Evolutionary conservation across 2,888 invertebrate species (phyloP).

Genomic region (Petrophora chlorosata): DNA sequence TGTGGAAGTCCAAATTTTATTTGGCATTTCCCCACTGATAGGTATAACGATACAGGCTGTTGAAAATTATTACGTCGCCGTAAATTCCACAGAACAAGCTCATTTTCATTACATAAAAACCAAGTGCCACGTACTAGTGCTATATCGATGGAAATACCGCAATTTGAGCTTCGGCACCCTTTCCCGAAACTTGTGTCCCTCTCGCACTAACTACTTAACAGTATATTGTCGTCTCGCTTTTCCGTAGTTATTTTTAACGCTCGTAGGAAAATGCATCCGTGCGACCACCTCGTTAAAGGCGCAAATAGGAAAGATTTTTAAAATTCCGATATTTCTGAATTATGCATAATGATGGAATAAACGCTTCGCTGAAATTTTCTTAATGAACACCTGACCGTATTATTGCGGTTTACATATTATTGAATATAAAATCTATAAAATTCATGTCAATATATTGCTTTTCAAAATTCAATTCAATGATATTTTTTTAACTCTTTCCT

Average conservation of each 20-base stretch:
- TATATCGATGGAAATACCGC: conserved; percentile 42
- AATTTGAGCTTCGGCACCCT: conserved; percentile 41
- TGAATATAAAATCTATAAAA: no score
- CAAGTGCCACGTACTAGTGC: conserved; percentile 38
- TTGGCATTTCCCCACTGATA: not conserved
- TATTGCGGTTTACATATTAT: conserved; percentile 3
- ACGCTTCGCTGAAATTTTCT: conserved; percentile 17
- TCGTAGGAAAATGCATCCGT: conserved; percentile 39
- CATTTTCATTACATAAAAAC: conserved; percentile 58
- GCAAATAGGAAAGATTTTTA: conserved; percentile 39
- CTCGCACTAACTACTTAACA: not conserved
- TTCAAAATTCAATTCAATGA: no score
- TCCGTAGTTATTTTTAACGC: conserved; percentile 49
- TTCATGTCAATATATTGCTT: no score
- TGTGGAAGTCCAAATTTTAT: no score
- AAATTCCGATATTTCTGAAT: conserved; percentile 32
- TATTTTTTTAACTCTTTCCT: no score
- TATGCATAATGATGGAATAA: conserved; percentile 20
- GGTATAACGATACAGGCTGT: conserved; percentile 27
- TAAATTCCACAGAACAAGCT: conserved; percentile 44
- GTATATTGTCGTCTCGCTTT: conserved; percentile 25
- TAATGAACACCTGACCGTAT: conserved; percentile 7
- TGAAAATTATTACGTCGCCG: conserved; percentile 36
- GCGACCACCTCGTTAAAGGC: conserved; percentile 40
- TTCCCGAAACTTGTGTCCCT: conserved; percentile 17